A percentile compares a stretch with the other conserved stretches of the same genome.
Conservation (phyloP, 2,797 vertebrate genomes). For the Spatula clypeata region DNA sequence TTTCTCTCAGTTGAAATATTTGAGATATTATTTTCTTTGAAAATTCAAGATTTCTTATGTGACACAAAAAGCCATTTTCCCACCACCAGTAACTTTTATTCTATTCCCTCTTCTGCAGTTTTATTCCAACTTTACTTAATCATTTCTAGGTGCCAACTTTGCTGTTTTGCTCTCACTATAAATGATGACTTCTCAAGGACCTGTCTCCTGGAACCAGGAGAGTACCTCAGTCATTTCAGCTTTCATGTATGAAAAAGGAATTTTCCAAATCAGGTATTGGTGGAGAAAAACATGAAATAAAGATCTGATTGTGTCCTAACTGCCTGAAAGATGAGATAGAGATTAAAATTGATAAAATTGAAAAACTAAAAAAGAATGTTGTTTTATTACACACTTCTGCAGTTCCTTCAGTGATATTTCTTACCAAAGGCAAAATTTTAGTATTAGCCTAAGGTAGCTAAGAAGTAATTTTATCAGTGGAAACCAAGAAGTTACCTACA, state of each 20-base stretch:
- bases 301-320: neutral
- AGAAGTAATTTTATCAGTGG: neutral
- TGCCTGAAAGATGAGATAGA: neutral
- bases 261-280: neutral
- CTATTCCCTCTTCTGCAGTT: neutral
- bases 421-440: neutral
- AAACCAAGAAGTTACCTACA: neutral
- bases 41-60: constrained; percentile 24
- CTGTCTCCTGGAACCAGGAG: neutral
- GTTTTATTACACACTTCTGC: neutral
- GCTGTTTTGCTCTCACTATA: neutral
- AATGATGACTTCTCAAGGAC: neutral
- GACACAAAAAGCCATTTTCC: neutral
- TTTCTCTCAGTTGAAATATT: constrained; percentile 18
- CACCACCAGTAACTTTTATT: neutral
- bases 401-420: neutral
- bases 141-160: neutral
- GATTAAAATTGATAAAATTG: neutral
- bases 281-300: neutral
- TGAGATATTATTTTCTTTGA: neutral
- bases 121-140: constrained; percentile 22
- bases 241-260: neutral
- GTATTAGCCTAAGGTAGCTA: neutral
- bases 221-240: neutral
- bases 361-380: neutral